Evolutionary conservation across 1,140 invertebrate genomes (phyloP), one percentile per base, ranked within the genome.

Genomic region (Aphelinus atriplicis): DNA sequence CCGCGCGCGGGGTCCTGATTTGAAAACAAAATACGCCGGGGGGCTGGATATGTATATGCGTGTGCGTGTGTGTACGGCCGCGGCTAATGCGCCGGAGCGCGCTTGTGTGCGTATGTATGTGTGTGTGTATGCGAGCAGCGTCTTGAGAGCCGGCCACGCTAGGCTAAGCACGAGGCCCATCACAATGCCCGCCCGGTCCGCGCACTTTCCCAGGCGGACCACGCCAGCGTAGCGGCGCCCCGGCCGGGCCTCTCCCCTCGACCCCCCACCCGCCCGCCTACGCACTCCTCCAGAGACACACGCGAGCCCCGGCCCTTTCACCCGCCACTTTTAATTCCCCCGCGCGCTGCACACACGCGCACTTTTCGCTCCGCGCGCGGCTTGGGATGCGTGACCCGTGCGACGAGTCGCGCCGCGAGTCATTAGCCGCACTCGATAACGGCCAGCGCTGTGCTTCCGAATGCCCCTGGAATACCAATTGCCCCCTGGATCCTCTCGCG

Each of bases 121-220:
- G 50, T 62, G 42, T 51, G 60, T 60, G 73, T 61, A 74, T 68
- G 77, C 56, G 64, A 73, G 77, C 78, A 47, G 80, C 78, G 80
- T 26, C n/a, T 69, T 69, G 67, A 9, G 67, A 50, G 61, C 42
- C 84, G 83, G 84, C 26, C 26, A 26, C 26, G 26, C 26, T 26
- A 26, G 26, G 26, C 26, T 26, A 26, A 26, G 26, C 26, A 26
- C 26, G 26, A 26, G 26, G 26, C 26, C 26, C 26, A 82, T 81
- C 82, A 84, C 84, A 83, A 85, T 85, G 82, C 82, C 81, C 71
- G 64, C 68, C 71, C 68, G 55, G 53, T 56, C 62, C 26, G 79
- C 78, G 80, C 80, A 81, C 81, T 86, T 87, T 87, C 86, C 86
- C 86, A 87, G 86, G 85, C 85, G 81, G 85, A 86, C 85, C 83